A percentile compares a stretch with the other conserved stretches of the same genome.
Evolutionary conservation across 1,140 invertebrate species (phyloP).

Genomic region (Cyclina sinensis): DNA sequence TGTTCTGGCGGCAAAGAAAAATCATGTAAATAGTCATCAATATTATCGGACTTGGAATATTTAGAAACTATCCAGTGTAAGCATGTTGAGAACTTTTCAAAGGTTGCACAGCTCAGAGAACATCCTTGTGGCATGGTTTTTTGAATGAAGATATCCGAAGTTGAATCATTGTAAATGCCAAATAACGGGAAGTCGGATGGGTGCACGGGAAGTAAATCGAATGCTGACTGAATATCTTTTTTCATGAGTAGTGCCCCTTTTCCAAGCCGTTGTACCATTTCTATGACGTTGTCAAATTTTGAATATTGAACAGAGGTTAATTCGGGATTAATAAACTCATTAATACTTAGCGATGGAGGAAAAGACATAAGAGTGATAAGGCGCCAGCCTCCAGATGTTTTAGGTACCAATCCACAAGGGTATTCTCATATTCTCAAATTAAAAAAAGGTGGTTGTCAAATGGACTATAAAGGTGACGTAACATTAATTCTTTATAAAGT

Average conservation of each 20-base stretch:
- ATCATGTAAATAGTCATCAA: not conserved
- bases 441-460: not conserved
- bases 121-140: not conserved
- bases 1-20: not conserved
- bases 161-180: not conserved
- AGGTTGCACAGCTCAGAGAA: not conserved
- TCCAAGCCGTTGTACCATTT: not conserved
- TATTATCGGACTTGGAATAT: not conserved
- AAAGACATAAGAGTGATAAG: not conserved
- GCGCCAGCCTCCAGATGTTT: not conserved
- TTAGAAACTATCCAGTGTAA: not conserved
- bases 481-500: not conserved
- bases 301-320: not conserved
- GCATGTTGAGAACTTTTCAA: not conserved
- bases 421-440: not conserved
- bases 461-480: not conserved
- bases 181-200: not conserved
- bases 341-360: not conserved
- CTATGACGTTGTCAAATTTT: not conserved
- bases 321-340: not conserved
- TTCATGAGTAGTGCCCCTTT: not conserved
- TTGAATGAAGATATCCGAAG: not conserved
- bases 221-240: not conserved
- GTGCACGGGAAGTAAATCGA: slow-evolving; percentile 3
- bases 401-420: not conserved